Base-by-base conservation (phyloP, 2,797 vertebrate species). In the Pipistrellus pygmaeus region DNA sequence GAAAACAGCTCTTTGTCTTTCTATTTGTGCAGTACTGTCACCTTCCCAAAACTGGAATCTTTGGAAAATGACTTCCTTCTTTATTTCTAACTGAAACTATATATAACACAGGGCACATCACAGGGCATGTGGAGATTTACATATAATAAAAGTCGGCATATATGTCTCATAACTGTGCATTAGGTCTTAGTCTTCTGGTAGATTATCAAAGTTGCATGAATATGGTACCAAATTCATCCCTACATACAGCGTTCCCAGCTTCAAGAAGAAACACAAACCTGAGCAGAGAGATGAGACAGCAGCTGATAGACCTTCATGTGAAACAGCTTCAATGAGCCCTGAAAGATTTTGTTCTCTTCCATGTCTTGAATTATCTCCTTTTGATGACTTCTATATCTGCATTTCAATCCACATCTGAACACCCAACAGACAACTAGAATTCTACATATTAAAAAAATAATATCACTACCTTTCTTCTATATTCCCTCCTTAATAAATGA, bases 1-100 rank as follows among this genome's bases (percentile, higher is more conserved):
- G 30, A 71, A 17, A 88, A 13, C 41, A 35, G 23, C 5, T 51
- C 15, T 38, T 78, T 91, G 38, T 57, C 38, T 84, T 85, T 62
- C n/a, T 55, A 20, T 30, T 87, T 77, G 83, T 71, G 18, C 8
- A 76, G 27, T 82, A 71, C 27, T 48, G 4, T 27, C 12, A 30
- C 41, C 38, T 94, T 84, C 93, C 68, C 35, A 81, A 95, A 96
- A 71, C 41, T 44, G 15, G n/a, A 66, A 21, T 55, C 10, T 71
- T 38, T 86, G 60, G 83, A 88, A 92, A 73, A 55, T 76, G 32
- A 0, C 21, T 76, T 92, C 20, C 17, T 93, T 73, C 78, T 84
- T 82, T 93, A 48, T 78, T 94, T 88, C 55, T 75, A 44, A 81
- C 10, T 80, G 72, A 72, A 86, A 72, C 21, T 44, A 25, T 35